Percentiles rank a stretch among this genome's conserved stretches.
Evolutionary conservation across 2,797 vertebrate species (phyloP).

Genomic region (Periparus ater): DNA sequence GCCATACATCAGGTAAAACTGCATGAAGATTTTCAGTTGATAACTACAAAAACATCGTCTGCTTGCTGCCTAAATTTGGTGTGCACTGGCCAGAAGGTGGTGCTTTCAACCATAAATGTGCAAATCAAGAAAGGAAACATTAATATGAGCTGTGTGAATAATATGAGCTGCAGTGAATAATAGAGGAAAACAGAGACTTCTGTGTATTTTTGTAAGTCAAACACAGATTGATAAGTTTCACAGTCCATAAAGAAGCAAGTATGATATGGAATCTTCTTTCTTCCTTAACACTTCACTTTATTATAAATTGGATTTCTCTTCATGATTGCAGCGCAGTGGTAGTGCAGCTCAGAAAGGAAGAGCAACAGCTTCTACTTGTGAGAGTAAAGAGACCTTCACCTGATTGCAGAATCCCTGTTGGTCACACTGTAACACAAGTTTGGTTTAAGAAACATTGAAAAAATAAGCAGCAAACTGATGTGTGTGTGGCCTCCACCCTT

Average conservation of each 20-base stretch:
- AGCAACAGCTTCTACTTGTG: background rate
- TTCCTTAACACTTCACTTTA: background rate
- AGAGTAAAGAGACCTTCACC: background rate
- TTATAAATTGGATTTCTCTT: background rate
- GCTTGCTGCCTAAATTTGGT: background rate
- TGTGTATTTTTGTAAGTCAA: background rate
- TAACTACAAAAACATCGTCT: background rate
- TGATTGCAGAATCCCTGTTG: background rate
- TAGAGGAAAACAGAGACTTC: background rate
- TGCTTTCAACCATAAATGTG: slow-evolving; percentile 39
- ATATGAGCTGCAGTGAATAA: background rate
- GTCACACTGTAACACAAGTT: background rate
- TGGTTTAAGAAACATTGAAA: background rate
- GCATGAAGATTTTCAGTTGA: background rate
- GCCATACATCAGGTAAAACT: background rate
- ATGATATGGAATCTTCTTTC: background rate
- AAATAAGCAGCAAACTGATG: background rate
- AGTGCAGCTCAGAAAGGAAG: background rate
- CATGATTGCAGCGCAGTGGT: background rate
- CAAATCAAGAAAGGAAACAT: background rate
- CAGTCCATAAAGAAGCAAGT: background rate
- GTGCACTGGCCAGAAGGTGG: slow-evolving; percentile 49
- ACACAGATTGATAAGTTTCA: background rate
- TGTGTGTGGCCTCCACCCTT: background rate
- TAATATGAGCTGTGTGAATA: background rate